phyloP scores from a whole-genome alignment of 2,888 invertebrate genomes.

The Eulithis testata region DNA sequence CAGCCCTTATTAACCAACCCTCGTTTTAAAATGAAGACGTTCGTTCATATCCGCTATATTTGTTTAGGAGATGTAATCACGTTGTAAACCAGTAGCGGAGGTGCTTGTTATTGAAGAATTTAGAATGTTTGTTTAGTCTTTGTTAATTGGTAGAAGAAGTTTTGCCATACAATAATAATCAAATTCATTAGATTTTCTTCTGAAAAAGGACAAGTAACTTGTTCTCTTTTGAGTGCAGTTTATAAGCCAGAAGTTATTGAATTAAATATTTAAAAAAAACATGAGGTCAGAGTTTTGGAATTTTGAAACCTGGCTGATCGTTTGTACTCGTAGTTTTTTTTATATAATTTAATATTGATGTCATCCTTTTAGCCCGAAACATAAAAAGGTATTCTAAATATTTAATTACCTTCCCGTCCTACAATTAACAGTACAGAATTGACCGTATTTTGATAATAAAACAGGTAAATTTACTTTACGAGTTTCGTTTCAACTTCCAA shows the following conservation, averaged over 20 bases:
- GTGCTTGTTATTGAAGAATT: constrained; percentile 25
- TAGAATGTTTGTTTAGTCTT: constrained; percentile 16
- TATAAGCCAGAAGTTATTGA: too few species aligned
- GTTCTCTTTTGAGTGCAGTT: too few species aligned
- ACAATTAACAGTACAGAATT: constrained; percentile 37
- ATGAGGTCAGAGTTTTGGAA: too few species aligned
- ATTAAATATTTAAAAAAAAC: too few species aligned
- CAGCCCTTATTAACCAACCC: constrained; percentile 66
- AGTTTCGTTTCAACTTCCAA: constrained; percentile 43
- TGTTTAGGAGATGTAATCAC: constrained; percentile 49
- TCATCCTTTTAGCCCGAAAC: not conserved
- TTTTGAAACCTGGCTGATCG: too few species aligned
- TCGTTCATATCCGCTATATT: constrained; percentile 46
- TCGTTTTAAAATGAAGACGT: constrained; percentile 71
- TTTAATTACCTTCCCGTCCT: constrained; percentile 35
- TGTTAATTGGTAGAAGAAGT: not conserved
- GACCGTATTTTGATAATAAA: constrained; percentile 39
- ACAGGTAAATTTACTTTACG: constrained; percentile 46
- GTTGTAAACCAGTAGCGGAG: constrained; percentile 29
- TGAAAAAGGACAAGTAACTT: too few species aligned
- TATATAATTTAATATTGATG: not conserved
- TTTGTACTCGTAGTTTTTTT: not conserved
- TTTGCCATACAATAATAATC: too few species aligned
- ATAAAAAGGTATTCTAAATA: constrained; percentile 22
- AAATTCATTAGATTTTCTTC: too few species aligned